These are phyloP conservation scores for Cirrhinus molitorella DNA, from an alignment of 2,797 vertebrate genomes.

Conservation along the genomic window DNA sequence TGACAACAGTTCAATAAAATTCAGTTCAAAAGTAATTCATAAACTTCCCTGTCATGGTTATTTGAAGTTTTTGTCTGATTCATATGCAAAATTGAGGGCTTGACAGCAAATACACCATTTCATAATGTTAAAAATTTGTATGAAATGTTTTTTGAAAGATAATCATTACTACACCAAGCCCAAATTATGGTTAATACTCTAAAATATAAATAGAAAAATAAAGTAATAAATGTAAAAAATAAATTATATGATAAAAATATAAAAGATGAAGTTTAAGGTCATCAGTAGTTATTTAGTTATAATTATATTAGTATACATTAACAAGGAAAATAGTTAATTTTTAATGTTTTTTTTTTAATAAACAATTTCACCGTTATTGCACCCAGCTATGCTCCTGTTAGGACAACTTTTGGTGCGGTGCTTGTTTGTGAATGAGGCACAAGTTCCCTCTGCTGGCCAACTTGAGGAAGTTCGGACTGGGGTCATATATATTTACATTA, in stretches of 20 bases:
- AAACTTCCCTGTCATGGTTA: slow-evolving; percentile 29
- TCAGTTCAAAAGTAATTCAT: slow-evolving; percentile 29
- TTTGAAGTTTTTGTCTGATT: slow-evolving; percentile 3
- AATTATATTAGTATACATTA: background rate
- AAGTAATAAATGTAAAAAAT: background rate
- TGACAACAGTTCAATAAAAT: slow-evolving; percentile 41
- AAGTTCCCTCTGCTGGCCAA: slow-evolving; percentile 74
- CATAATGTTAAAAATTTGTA: background rate
- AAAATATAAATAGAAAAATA: background rate
- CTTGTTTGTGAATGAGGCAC: slow-evolving; percentile 7
- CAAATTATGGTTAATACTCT: background rate
- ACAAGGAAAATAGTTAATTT: background rate
- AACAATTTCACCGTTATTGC: background rate
- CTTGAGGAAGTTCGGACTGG: slow-evolving; percentile 14
- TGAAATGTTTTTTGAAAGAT: background rate
- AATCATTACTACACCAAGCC: background rate
- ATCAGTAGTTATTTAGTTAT: too few species aligned
- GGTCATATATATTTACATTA: background rate
- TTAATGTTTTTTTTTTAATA: background rate
- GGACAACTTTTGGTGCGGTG: background rate
- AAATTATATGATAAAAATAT: background rate
- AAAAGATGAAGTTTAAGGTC: background rate
- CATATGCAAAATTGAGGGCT: background rate
- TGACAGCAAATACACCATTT: background rate
- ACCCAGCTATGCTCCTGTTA: background rate